phyloP scores from a whole-genome alignment of 2,113 vertebrate genomes.

The Aptenodytes forsteri region DNA sequence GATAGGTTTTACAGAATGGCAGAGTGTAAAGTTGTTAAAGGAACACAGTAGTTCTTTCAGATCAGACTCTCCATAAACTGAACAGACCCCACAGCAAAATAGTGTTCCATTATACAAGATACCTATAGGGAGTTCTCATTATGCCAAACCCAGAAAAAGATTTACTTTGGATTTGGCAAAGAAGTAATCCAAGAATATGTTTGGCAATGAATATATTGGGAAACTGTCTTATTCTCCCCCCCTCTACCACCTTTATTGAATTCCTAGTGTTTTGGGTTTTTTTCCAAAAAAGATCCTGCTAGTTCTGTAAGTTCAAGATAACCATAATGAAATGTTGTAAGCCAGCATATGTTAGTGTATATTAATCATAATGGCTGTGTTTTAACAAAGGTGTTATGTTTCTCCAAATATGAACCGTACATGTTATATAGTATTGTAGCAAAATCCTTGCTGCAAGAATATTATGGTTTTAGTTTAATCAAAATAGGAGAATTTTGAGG shows the following conservation, averaged over 20 bases:
- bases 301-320: conserved; percentile 27
- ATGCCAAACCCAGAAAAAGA: neutral
- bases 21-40: conserved; percentile 2
- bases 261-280: neutral
- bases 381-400: neutral
- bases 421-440: neutral
- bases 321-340: neutral
- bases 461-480: neutral
- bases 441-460: neutral
- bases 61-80: neutral
- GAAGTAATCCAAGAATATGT: neutral
- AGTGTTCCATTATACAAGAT: neutral
- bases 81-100: neutral
- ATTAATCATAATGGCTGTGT: neutral
- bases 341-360: neutral
- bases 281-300: neutral
- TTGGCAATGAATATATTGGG: neutral
- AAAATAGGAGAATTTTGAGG: neutral
- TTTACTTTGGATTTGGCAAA: conserved; percentile 29
- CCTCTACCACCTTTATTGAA: neutral
- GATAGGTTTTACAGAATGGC: neutral
- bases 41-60: conserved; percentile 1
- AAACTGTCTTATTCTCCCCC: neutral
- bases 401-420: neutral
- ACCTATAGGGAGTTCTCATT: conserved; percentile 9